Base-by-base conservation (phyloP, 2,113 vertebrate species). In the Hippoglossus stenolepis region DNA sequence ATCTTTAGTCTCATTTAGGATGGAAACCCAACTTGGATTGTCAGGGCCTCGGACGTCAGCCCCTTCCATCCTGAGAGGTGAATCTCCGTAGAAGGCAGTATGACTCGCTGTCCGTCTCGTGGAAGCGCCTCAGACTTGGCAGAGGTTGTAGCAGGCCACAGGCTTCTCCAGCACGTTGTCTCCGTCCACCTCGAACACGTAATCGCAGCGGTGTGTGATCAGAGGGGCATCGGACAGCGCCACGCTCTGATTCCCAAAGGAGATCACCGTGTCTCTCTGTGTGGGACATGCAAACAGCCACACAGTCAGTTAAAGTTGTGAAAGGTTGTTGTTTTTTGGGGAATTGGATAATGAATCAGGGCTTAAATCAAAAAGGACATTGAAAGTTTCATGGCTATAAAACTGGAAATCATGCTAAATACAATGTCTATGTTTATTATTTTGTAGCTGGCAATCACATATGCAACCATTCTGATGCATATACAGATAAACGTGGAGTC, bases 121-220 rank as follows among this genome's bases (percentile, higher is more conserved):
- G 40, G 40, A 43, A 43, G 0, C 15, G 40, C 43, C 53, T 93
- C 83, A 94, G 59, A 95, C 95, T 80, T 95, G 95, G 47, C 94
- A 96, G 89, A 96, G 94, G 89, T 93, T 95, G 2, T 94, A 96
- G 31, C 85, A 91, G 66, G 89, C 75, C 62, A 91, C 64, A 0
- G 91, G 89, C 73, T 59, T 93, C 77, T 95, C 94, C 0, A 90
- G n/a, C 76, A 95, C 70, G 1, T 35, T 89, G 24, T 96, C 95
- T 13, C 95, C 94, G 0, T 90, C 89, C 77, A 95, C 93, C 71
- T 95, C 95, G 2, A 88, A 95, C 40, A 95, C 80, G 0, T 89
- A 93, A 17, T 94, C 94, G 43, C 93, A 95, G 89, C 90, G 90
- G 56, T 87, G 93, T 5, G 90, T 57, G 17, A 92, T 85, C 1